These are phyloP conservation scores for Ectemnius continuus DNA, from an alignment of 2,888 invertebrate species.

Conservation along the genomic window DNA sequence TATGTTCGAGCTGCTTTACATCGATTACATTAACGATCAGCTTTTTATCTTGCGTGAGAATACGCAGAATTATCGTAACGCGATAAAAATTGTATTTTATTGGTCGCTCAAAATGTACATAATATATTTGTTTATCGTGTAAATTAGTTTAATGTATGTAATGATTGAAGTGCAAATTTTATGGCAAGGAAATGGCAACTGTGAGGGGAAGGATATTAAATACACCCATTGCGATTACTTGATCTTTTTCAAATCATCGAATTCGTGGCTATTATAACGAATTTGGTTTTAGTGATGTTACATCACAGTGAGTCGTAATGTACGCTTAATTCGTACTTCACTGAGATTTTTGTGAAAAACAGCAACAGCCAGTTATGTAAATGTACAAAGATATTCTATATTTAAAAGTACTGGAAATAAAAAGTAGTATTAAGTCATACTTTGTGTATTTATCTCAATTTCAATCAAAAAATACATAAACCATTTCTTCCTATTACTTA, in stretches of 20 bases:
- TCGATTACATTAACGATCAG: constrained; percentile 28
- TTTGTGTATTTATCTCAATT: not conserved
- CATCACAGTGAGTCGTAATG: constrained; percentile 19
- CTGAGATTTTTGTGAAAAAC: constrained; percentile 33
- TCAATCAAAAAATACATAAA: too few relatives aligned
- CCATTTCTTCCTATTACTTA: too few relatives aligned
- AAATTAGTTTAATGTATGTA: constrained; percentile 52
- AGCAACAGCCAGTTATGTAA: constrained; percentile 46
- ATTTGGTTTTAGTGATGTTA: not conserved
- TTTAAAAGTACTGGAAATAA: constrained; percentile 47
- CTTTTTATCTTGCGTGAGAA: constrained; percentile 48
- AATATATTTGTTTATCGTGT: constrained; percentile 67
- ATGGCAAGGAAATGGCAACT: not conserved
- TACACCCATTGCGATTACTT: too few relatives aligned
- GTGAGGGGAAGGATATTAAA: too few relatives aligned
- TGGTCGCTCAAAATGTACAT: constrained; percentile 69
- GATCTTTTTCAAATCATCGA: too few relatives aligned
- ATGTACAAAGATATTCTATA: constrained; percentile 50
- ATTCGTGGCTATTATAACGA: not conserved
- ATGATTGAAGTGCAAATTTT: constrained; percentile 31
- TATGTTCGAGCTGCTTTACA: constrained; percentile 12
- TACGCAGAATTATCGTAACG: constrained; percentile 59
- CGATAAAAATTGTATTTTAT: constrained; percentile 64
- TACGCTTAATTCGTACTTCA: constrained; percentile 40
- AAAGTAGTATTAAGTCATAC: constrained; percentile 35